phyloP scores from a whole-genome alignment of 1,140 invertebrate genomes.

The Lucilia cuprina region DNA sequence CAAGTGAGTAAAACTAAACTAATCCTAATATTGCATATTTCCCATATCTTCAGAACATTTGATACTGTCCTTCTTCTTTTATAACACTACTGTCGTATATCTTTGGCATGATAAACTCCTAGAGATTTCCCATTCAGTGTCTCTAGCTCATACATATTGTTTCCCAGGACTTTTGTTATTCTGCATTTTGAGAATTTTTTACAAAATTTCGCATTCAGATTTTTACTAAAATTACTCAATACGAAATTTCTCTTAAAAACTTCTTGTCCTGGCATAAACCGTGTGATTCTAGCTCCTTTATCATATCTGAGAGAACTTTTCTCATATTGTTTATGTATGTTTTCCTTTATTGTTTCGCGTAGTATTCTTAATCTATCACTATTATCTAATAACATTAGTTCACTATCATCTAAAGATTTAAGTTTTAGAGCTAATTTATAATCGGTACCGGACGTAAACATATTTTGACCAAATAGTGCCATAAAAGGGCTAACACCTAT shows the following conservation, averaged over 20 bases:
- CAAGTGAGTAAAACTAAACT: too few species aligned
- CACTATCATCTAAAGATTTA: too few species aligned
- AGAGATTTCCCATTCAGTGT: neutral
- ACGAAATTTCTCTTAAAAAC: neutral
- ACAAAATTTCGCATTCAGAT: neutral
- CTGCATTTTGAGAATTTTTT: neutral
- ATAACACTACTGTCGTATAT: neutral
- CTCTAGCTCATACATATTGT: neutral
- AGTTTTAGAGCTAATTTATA: too few species aligned
- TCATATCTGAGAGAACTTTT: neutral
- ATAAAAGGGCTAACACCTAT: too few species aligned
- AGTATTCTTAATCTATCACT: neutral
- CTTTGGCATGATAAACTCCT: neutral
- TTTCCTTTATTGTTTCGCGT: neutral
- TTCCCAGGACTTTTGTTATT: neutral
- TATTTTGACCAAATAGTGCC: too few species aligned
- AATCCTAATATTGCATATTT: too few species aligned
- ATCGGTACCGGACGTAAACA: too few species aligned
- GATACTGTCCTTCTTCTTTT: neutral
- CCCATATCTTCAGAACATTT: too few species aligned
- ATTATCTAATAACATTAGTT: too few species aligned
- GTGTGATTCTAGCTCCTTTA: neutral
- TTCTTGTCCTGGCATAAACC: neutral
- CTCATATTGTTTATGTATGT: neutral
- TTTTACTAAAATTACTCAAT: neutral